Base-by-base conservation (phyloP, 2,113 vertebrate genomes). In the Balaeniceps rex region DNA sequence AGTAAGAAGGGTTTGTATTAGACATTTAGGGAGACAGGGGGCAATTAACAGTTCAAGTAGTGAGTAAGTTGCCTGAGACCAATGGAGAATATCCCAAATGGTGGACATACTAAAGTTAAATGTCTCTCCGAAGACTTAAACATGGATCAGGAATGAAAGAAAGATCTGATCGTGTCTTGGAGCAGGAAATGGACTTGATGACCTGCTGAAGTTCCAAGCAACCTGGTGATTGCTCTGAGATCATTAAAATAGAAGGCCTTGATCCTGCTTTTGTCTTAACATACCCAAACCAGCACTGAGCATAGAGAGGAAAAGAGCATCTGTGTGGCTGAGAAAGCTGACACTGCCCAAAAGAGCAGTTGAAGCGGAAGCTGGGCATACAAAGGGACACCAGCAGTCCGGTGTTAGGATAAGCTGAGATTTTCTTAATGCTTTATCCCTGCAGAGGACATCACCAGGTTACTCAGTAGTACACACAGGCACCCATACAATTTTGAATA, bases 21-120 rank as follows among this genome's bases (percentile, higher is more conserved):
- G 10, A 26, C 0, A 0, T 64, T 6, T 46, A 21, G 28, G 42
- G 57, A 57, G 21, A 55, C 1, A n/a, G 2, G 12, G 40, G 23
- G 22, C 2, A 36, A 46, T 40, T n/a, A 57, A 38, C 42, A 40
- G 36, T 46, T 63, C 12, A 11, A 46, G 75, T 4, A 49, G 33
- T 36, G 36, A 44, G 5, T 28, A 42, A 49, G 47, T 79, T 68
- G 26, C 54, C 40, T 3, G 14, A 79, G 13, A 61, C n/a, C 40
- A 29, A 1, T 6, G 11, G 4, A 26, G 63, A 66, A 19, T 23
- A 47, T 63, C 28, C 23, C n/a, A 36, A 10, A 51, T 1, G 19
- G 44, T 70, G 34, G 31, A 24, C 70, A 7, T 6, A 9, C 28
- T 28, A 2, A 57, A 69, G 25, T 42, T 38, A 31, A 61, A 46